phyloP scores from a whole-genome alignment of 2,797 vertebrate species.

The Brachyrhaphis roseni region DNA sequence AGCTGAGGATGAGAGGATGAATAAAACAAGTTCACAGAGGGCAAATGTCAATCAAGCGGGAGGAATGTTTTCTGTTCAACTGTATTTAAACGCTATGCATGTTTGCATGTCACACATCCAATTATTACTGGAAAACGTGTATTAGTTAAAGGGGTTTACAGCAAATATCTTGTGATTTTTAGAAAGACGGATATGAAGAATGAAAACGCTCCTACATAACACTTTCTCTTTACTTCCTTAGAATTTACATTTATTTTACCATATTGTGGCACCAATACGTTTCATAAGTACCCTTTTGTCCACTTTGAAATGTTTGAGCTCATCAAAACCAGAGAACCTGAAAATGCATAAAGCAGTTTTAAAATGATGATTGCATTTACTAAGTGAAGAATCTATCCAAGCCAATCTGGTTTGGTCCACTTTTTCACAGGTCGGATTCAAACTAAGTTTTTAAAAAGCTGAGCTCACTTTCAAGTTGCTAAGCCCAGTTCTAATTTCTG shows the following conservation, averaged over 20 bases:
- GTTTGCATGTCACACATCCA: slow-evolving; percentile 2
- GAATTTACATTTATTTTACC: neutral
- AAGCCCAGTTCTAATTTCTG: neutral
- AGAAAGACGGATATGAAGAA: neutral
- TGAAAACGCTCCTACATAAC: slow-evolving; percentile 25
- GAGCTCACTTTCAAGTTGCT: neutral
- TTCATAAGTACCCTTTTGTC: neutral
- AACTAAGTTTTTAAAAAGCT: neutral
- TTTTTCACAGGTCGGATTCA: neutral
- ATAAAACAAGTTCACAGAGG: slow-evolving; percentile 41
- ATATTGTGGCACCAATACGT: neutral
- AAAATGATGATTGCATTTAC: neutral
- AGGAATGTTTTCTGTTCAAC: slow-evolving; percentile 56
- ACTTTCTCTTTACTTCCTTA: slow-evolving; percentile 22
- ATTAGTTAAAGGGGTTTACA: neutral
- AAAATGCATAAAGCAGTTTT: neutral
- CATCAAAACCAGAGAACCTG: neutral
- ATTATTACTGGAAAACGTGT: neutral
- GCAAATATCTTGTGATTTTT: neutral
- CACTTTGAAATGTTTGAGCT: neutral
- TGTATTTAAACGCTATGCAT: slow-evolving; percentile 34
- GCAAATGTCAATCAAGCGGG: slow-evolving; percentile 47
- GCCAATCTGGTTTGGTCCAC: neutral
- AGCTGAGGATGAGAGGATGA: slow-evolving; percentile 61
- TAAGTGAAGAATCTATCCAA: neutral